Evolutionary conservation across 2,797 vertebrate species (phyloP).

Genomic region (Acrossocheilus wenchowensis): DNA sequence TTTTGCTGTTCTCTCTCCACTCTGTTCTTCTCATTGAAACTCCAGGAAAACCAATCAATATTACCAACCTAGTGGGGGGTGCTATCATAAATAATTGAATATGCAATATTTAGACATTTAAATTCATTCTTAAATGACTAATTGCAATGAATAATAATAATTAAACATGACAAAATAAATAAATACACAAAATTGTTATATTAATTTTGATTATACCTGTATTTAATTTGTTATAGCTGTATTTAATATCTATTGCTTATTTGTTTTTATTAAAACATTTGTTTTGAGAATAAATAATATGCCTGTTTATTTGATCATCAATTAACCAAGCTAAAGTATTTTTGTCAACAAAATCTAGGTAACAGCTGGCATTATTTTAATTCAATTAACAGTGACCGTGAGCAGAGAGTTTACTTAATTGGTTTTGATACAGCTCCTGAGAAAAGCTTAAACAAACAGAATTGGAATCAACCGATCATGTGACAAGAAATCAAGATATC

Average conservation of each 20-base stretch:
- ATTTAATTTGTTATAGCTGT: neutral
- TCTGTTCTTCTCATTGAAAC: neutral
- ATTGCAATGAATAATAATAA: neutral
- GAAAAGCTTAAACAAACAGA: neutral
- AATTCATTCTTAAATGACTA: neutral
- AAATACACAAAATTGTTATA: neutral
- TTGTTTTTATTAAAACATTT: neutral
- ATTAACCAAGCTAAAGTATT: neutral
- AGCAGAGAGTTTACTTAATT: neutral
- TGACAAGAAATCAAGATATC: neutral
- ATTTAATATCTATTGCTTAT: neutral
- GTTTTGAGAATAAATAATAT: neutral
- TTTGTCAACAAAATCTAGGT: neutral
- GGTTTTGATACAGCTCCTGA: neutral
- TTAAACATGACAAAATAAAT: neutral
- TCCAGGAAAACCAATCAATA: conserved; percentile 1
- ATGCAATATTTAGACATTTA: neutral
- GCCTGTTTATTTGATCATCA: neutral
- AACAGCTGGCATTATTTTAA: neutral
- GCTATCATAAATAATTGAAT: neutral
- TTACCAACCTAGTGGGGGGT: neutral
- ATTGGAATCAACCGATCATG: neutral
- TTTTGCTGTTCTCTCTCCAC: neutral
- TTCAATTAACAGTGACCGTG: neutral
- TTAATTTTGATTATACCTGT: neutral